Percentiles rank a stretch among this genome's conserved stretches.
Evolutionary conservation across 1,140 invertebrate genomes (phyloP).

Genomic region (Probaryconus sp.): DNA sequence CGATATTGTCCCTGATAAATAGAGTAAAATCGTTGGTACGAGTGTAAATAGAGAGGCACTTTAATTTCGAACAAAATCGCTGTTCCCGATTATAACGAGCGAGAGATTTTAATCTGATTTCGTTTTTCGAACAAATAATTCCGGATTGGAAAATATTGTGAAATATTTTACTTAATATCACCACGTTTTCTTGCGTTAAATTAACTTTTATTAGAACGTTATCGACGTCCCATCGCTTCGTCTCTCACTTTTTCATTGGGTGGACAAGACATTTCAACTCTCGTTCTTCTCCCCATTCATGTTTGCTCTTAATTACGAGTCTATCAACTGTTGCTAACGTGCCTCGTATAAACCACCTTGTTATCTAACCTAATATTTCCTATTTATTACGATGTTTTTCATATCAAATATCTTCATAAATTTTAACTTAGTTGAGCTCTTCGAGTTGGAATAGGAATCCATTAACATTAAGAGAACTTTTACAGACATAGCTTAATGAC

Average conservation of each 20-base stretch:
- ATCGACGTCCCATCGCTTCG: constrained; percentile 9
- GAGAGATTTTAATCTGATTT: constrained; percentile 41
- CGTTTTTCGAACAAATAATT: constrained; percentile 36
- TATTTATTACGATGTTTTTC: no score
- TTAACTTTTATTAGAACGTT: constrained; percentile 30
- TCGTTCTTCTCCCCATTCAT: constrained; percentile 2
- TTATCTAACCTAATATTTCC: no score
- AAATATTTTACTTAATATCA: constrained; percentile 32
- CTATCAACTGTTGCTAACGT: constrained; percentile 11
- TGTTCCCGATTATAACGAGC: constrained; percentile 48
- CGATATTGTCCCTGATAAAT: constrained; percentile 48
- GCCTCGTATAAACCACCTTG: constrained; percentile 12
- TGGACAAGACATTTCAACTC: constrained; percentile 1
- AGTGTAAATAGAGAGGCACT: constrained; percentile 20
- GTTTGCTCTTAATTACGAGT: constrained; percentile 8
- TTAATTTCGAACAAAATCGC: constrained; percentile 48
- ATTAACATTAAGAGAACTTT: no score
- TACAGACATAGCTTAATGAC: no score
- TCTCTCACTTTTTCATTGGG: constrained; percentile 17
- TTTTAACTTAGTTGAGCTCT: no score
- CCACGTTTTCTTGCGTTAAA: constrained; percentile 15
- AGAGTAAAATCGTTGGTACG: constrained; percentile 15
- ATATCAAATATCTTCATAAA: no score
- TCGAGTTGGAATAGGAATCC: no score
- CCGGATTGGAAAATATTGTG: constrained; percentile 40